A percentile compares a stretch with the other conserved stretches of the same genome.
These are phyloP conservation scores for Cancer borealis DNA, from an alignment of 2,888 invertebrate genomes.

Conservation along the genomic window DNA sequence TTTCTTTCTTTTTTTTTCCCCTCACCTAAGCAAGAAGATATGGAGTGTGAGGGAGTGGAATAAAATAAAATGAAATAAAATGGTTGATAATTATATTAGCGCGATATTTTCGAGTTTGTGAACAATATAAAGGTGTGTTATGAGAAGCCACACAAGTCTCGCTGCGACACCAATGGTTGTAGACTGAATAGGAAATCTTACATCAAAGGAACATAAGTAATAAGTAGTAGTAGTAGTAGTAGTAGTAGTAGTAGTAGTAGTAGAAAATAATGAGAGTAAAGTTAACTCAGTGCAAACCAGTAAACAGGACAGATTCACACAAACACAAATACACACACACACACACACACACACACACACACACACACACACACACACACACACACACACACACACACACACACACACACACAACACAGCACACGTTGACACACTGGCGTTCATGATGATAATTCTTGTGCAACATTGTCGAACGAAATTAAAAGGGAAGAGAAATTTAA, in stretches of 20 bases:
- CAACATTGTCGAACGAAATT: not conserved
- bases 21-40: not conserved
- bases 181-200: not conserved
- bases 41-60: not conserved
- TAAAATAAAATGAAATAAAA: not conserved
- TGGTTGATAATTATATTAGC: not conserved
- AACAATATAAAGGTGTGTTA: not conserved
- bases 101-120: not conserved
- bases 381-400: conserved; percentile 17
- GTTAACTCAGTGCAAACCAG: not conserved
- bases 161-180: not conserved
- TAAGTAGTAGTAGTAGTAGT: not conserved
- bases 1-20: not conserved
- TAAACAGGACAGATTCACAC: not conserved
- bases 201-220: not conserved
- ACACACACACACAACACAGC: not conserved
- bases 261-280: not conserved
- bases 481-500: not conserved
- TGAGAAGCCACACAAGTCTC: not conserved
- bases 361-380: not conserved
- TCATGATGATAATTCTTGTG: not conserved
- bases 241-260: too few relatives aligned
- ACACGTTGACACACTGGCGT: not conserved
- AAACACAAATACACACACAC: not conserved
- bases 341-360: not conserved